Evolutionary conservation across 64 coral and sea anemone genomes (phyloP).

Genomic region (Trachythela sp.): DNA sequence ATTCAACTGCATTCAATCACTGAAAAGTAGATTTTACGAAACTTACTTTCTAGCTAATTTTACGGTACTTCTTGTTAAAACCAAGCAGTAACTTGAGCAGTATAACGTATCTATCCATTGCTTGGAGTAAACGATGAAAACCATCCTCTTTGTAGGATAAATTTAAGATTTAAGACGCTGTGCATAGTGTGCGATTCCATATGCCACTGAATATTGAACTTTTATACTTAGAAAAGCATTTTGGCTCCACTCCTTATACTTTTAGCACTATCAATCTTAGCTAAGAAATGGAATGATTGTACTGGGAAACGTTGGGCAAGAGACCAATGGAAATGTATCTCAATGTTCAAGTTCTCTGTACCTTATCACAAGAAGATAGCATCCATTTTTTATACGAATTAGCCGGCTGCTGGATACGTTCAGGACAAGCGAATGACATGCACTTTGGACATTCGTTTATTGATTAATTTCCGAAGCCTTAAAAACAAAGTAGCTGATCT

Average conservation of each 20-base stretch:
- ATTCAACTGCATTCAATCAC: no score
- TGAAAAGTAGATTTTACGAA: no score
- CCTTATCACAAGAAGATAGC: slow-evolving; percentile 11
- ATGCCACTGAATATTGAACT: no score
- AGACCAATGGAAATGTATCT: slow-evolving; percentile 28
- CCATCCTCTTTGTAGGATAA: no score
- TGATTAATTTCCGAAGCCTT: background rate
- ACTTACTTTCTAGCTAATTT: no score
- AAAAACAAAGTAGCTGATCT: background rate
- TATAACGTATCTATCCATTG: no score
- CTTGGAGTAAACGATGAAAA: no score
- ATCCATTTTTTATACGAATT: slow-evolving; percentile 22
- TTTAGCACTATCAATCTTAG: slow-evolving; percentile 15
- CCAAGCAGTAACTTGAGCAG: no score
- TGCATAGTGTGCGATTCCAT: no score
- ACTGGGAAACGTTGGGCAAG: slow-evolving; percentile 9
- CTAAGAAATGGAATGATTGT: slow-evolving; percentile 8
- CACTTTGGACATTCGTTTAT: background rate
- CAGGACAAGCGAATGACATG: slow-evolving; percentile 27
- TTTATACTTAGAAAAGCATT: no score
- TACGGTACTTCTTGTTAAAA: no score
- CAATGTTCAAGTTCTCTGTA: slow-evolving; percentile 17
- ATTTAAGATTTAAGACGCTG: no score
- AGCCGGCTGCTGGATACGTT: background rate
- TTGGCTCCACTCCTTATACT: background rate